Percentiles rank a stretch among this genome's conserved stretches.
phyloP scores from a whole-genome alignment of 1,140 invertebrate species.

The Halictus rubicundus region DNA sequence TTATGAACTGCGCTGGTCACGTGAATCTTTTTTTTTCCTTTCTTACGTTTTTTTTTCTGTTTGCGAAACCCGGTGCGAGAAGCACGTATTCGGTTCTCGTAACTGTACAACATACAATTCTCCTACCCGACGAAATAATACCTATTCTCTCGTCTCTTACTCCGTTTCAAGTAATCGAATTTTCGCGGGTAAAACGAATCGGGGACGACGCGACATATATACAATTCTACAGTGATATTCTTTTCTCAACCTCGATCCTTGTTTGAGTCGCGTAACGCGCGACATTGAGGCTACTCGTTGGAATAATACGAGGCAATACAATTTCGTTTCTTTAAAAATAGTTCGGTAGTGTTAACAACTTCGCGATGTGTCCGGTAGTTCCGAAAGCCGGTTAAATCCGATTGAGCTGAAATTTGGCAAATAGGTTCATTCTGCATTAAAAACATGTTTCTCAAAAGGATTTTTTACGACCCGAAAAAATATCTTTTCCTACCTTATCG shows the following conservation, averaged over 20 bases:
- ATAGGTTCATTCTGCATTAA: too few species aligned
- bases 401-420: too few species aligned
- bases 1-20: slow-evolving; percentile 64
- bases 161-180: slow-evolving; percentile 35
- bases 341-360: not conserved
- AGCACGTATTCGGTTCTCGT: slow-evolving; percentile 50
- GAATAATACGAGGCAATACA: slow-evolving; percentile 44
- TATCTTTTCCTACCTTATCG: too few species aligned
- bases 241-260: slow-evolving; percentile 24
- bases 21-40: slow-evolving; percentile 53
- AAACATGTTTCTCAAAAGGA: too few species aligned
- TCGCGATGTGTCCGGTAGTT: not conserved
- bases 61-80: slow-evolving; percentile 40
- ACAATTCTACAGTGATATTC: slow-evolving; percentile 62
- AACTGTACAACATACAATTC: slow-evolving; percentile 64
- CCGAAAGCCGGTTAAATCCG: too few species aligned
- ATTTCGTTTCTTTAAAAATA: slow-evolving; percentile 4
- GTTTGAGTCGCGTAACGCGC: slow-evolving; percentile 12
- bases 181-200: slow-evolving; percentile 33
- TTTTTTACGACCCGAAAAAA: too few species aligned
- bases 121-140: slow-evolving; percentile 48
- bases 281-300: not conserved
- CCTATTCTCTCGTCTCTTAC: slow-evolving; percentile 23
- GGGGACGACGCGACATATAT: slow-evolving; percentile 52
- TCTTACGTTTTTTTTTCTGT: slow-evolving; percentile 19